These are phyloP conservation scores for Geophilus truncorum DNA, from an alignment of 2,888 invertebrate genomes.

Conservation along the genomic window DNA sequence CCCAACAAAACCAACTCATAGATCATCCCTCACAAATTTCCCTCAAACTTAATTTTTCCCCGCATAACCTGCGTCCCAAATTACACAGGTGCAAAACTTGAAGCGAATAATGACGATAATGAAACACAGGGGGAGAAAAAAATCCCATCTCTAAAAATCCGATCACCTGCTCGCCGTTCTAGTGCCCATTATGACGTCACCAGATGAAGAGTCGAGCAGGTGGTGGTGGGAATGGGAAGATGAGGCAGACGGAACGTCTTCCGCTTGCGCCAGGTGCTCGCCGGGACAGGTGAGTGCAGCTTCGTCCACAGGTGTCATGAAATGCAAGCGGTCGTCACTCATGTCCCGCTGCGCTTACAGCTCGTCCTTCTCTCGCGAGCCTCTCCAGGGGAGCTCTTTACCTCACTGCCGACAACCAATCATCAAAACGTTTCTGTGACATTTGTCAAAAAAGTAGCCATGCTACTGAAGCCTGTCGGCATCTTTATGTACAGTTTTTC, in stretches of 20 bases:
- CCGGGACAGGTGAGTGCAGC: not conserved
- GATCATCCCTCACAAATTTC: not conserved
- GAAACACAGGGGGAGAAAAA: not conserved
- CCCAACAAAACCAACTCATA: no score
- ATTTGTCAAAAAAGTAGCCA: slow-evolving; percentile 15
- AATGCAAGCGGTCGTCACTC: slow-evolving; percentile 11
- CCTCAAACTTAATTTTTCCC: not conserved
- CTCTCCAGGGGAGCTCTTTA: slow-evolving; percentile 1
- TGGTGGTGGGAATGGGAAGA: not conserved
- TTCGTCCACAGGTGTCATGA: slow-evolving; percentile 19
- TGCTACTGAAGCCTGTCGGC: not conserved
- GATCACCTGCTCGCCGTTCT: not conserved
- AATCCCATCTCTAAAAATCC: not conserved
- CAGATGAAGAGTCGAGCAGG: slow-evolving; percentile 1
- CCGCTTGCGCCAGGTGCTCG: slow-evolving; percentile 1
- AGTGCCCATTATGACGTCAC: slow-evolving; percentile 11
- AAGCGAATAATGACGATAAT: not conserved
- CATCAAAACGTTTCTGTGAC: slow-evolving; percentile 6
- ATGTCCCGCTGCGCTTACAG: slow-evolving; percentile 16
- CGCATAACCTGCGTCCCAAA: not conserved
- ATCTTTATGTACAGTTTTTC: not conserved
- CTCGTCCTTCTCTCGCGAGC: slow-evolving; percentile 16
- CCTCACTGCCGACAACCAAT: slow-evolving; percentile 1
- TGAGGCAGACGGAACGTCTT: slow-evolving; percentile 16
- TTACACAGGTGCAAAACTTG: not conserved